Base-by-base conservation (phyloP, 2,888 invertebrate genomes). In the Diogma glabrata region DNA sequence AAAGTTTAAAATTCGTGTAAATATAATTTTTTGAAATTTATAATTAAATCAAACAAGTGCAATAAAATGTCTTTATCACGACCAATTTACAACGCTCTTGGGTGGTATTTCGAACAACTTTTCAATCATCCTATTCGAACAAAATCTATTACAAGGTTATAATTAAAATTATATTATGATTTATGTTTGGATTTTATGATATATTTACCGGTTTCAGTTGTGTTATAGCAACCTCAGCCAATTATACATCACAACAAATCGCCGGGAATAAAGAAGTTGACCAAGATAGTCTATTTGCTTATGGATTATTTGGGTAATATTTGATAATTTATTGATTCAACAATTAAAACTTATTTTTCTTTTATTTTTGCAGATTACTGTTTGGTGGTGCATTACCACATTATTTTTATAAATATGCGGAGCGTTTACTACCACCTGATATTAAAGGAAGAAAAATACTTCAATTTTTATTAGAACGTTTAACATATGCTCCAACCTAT, bases 371-470 rank as follows among this genome's bases (percentile, higher is more conserved):
- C 47, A 86, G 87, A 47, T 71, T 88, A 43, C 61, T 86, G n/a
- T 87, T 88, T 66, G 87, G 87, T 51, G 88, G 88, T 23, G 76
- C 83, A 2, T 70, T 87, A 4, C 87, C 88, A 1, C 87, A 88
- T 66, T 85, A 79, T 62, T 87, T 88, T 65, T 87, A 85, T 61
- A 72, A 73, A 55, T 70, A 76, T 28, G 61, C 84, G 45, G 84
- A 84, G 56, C 69, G 70, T 49, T 57, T 78, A 26, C 76, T 84
- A 52, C 75, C 79, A 1, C 75, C 77, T 55, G 76, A 78, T 52
- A 62, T 75, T 19, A 72, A 77, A 8, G 72, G 75, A 49, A 74
- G 74, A 53, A 71, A 75, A 1, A 61, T 78, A 43, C 70, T 75
- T 4, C 78, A 81, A 60, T 71, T 89, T 53, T 54, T 87, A 20